Evolutionary conservation across 2,113 vertebrate species (phyloP).

Genomic region (Gymnocephalus cernua): DNA sequence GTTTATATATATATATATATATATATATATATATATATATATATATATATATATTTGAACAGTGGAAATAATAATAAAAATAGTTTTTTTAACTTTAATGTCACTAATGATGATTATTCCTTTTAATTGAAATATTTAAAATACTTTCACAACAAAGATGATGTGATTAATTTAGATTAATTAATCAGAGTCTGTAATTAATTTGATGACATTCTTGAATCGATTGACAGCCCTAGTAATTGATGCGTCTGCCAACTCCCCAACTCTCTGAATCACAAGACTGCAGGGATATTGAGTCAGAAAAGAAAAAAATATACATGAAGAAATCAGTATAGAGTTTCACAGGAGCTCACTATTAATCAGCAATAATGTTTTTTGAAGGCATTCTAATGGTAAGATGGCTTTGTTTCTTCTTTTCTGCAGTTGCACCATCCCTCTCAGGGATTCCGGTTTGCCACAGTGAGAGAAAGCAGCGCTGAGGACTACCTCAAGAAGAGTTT

Average conservation of each 20-base stretch:
- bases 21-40: no score
- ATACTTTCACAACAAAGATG: no score
- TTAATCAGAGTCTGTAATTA: no score
- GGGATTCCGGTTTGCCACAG: constrained; percentile 93
- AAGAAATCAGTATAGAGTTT: neutral
- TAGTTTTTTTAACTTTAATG: no score
- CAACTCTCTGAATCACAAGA: constrained; percentile 16
- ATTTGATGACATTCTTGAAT: no score
- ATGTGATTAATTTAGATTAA: no score
- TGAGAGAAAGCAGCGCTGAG: constrained; percentile 95
- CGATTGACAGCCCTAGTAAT: no score
- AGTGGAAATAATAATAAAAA: no score
- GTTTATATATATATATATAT: no score
- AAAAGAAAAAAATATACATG: constrained; percentile 2
- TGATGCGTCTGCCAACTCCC: constrained; percentile 19
- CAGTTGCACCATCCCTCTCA: constrained; percentile 95
- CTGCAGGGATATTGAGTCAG: constrained; percentile 1
- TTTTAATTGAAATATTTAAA: no score
- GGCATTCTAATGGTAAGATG: constrained; percentile 14
- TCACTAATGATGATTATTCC: no score
- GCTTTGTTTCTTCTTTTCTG: constrained; percentile 71
- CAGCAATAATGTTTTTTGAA: neutral
- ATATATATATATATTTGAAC: no score
- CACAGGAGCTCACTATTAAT: neutral
- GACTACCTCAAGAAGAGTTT: constrained; percentile 96